A percentile compares a stretch with the other conserved stretches of the same genome.
These are phyloP conservation scores for Parochlus steinenii DNA, from an alignment of 2,888 invertebrate genomes.

Conservation along the genomic window DNA sequence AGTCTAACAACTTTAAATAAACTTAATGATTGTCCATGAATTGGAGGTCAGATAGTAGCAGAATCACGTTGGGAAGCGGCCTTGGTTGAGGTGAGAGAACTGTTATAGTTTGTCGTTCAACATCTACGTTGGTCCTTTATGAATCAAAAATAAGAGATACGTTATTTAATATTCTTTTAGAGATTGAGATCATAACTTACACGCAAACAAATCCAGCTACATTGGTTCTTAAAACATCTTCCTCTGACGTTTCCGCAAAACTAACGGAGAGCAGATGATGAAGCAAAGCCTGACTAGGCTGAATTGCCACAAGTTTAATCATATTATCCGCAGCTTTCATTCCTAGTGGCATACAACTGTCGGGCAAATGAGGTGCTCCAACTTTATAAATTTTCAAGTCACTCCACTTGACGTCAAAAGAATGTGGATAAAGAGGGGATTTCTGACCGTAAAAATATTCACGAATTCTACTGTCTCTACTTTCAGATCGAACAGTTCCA, in stretches of 20 bases:
- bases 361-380: constrained; percentile 82
- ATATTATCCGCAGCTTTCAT: constrained; percentile 83
- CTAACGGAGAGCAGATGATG: constrained; percentile 84
- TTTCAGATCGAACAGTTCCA: constrained; percentile 49
- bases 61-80: constrained; percentile 73
- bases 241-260: constrained; percentile 65
- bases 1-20: not conserved
- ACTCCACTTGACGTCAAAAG: constrained; percentile 81
- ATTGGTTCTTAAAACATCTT: constrained; percentile 75
- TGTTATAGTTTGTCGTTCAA: constrained; percentile 72
- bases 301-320: constrained; percentile 71
- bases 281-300: constrained; percentile 56
- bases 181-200: constrained; percentile 39
- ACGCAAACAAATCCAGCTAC: constrained; percentile 83
- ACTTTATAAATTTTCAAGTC: constrained; percentile 88
- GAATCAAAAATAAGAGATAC: constrained; percentile 3
- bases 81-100: constrained; percentile 87
- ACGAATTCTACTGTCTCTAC: constrained; percentile 62
- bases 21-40: constrained; percentile 80
- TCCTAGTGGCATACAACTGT: constrained; percentile 91
- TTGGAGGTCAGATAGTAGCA: constrained; percentile 79
- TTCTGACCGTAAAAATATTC: constrained; percentile 90
- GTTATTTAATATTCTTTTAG: constrained; percentile 5
- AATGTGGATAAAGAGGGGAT: constrained; percentile 77
- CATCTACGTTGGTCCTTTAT: constrained; percentile 65